Evolutionary conservation across 2,113 vertebrate species (phyloP).

Genomic region (Otocyon megalotis): DNA sequence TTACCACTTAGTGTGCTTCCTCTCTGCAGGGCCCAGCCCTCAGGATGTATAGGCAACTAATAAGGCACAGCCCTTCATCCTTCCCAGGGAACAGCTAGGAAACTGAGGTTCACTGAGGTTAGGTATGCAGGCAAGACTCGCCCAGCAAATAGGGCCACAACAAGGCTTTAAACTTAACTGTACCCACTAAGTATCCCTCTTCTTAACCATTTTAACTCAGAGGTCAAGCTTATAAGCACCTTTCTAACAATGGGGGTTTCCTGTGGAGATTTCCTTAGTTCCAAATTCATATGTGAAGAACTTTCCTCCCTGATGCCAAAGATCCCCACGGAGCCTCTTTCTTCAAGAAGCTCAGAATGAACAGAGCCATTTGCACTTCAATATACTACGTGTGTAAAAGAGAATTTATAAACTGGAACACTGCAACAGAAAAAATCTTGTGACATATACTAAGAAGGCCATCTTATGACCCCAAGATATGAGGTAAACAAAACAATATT

Average conservation of each 20-base stretch:
- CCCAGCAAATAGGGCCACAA: not conserved
- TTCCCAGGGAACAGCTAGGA: not conserved
- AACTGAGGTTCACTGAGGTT: not conserved
- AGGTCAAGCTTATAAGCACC: not conserved
- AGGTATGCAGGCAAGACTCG: not conserved
- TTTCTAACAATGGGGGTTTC: not conserved
- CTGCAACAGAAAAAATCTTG: not conserved
- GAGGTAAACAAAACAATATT: not conserved
- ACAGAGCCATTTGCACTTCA: not conserved
- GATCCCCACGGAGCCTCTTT: not conserved
- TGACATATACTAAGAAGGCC: not conserved
- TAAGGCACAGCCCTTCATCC: not conserved
- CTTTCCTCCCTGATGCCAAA: not conserved
- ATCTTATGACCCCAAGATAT: not conserved
- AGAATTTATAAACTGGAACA: not conserved
- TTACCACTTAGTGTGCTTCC: not conserved
- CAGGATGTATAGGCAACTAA: not conserved
- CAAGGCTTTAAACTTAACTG: not conserved
- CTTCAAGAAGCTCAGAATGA: not conserved
- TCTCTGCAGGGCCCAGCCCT: accelerated
- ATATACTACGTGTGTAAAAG: not conserved
- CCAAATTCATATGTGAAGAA: not conserved
- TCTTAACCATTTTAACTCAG: not conserved
- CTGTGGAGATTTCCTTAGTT: not conserved
- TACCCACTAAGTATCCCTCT: not conserved